Base-by-base conservation (phyloP, 92 coral and sea anemone genomes). In the Diadumene lineata region DNA sequence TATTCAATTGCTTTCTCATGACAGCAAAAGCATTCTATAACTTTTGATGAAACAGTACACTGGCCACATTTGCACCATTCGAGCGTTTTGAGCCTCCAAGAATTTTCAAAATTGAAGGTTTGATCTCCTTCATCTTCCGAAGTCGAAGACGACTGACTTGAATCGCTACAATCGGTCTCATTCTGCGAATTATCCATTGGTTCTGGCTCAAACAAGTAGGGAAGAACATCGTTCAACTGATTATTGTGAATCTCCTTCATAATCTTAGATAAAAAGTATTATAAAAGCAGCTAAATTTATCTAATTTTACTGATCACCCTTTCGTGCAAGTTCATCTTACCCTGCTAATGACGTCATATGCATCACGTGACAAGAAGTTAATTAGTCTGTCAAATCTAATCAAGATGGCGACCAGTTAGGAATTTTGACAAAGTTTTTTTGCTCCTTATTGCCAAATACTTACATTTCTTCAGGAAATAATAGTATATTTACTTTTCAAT, bases 11-110 rank as follows among this genome's bases (percentile, higher is more conserved):
- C 79, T 38, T 58, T 74, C 43, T 74, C 79, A 23, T 74, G 80
- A 28, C 80, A 74, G 34, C 79, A 60, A 74, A 74, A 74, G 48
- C 79, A 58, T 60, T 74, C 79, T 61, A 74, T 66, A 74, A 24
- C 79, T 74, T 58, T 74, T 24, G 46, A 60, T 17, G 69, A 34
- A 44, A 74, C 21, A 13, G 73, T 74, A 74, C 79, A 74, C 31
- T 74, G 64, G 17, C 79, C 79, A 74, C 74, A 61, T 64, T 34
- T 15, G 61, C 73, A 74, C 74, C 79, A 74, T 34, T 53, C 43
- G 43, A 74, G 79, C 50, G 74, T 56, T 66, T 74, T 50, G 34
- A 74, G 79, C 46, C 71, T 74, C 70, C 79, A 74, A 27, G 48
- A 44, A 74, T 60, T 74, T 74, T 60, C 48, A 34, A 56, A 27